Evolutionary conservation across 2,888 invertebrate genomes (phyloP).

Genomic region (Sympetrum striolatum): DNA sequence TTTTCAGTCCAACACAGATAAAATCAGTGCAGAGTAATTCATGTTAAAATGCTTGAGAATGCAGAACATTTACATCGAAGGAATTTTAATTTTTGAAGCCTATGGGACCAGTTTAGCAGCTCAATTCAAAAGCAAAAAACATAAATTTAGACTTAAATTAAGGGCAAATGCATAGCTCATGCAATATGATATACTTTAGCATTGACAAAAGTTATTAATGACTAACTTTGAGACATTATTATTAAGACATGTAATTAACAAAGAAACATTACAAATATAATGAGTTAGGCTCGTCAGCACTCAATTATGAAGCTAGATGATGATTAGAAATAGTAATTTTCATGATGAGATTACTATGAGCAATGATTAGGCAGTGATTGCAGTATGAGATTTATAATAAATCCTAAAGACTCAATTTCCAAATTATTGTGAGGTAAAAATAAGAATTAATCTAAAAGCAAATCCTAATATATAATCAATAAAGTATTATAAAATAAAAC

Average conservation of each 20-base stretch:
- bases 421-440: too few relatives aligned
- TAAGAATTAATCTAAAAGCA: too few relatives aligned
- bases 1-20: not conserved
- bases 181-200: not conserved
- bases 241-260: not conserved
- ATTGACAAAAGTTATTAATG: not conserved
- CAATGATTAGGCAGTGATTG: too few relatives aligned
- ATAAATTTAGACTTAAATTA: conserved; percentile 8
- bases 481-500: too few relatives aligned
- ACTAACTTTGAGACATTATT: not conserved
- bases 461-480: too few relatives aligned
- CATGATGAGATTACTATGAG: too few relatives aligned
- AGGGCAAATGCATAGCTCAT: conserved; percentile 16
- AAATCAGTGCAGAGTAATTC: not conserved
- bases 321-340: not conserved
- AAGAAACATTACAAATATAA: not conserved
- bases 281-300: not conserved
- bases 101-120: conserved; percentile 6
- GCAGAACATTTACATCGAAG: not conserved
- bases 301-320: conserved; percentile 9
- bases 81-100: not conserved
- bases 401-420: too few relatives aligned
- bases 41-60: conserved; percentile 18
- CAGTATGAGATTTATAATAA: too few relatives aligned
- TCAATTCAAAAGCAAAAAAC: conserved; percentile 5